Evolutionary conservation across 2,113 vertebrate species (phyloP), one percentile per base, ranked within the genome.

Genomic region (Rynchops niger): DNA sequence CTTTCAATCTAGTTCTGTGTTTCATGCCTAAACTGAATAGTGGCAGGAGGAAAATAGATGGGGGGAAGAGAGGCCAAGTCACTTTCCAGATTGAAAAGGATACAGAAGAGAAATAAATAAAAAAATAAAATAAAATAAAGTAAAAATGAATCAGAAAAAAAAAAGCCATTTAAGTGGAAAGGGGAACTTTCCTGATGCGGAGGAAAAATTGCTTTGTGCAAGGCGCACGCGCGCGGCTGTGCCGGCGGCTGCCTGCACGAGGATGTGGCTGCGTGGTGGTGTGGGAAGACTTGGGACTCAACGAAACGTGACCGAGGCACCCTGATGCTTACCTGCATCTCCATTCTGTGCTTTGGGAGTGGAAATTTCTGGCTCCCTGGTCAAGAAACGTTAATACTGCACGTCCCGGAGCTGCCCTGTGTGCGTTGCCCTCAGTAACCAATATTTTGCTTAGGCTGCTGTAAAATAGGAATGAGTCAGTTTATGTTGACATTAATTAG

Each of bases 1-100:
- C 99, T 99, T 99, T 99, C 99, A 99, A 99, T 99, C 99, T 99
- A 98, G 98, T 98, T 99, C 99, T 99, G 98, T 99, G 99, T 99
- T 99, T 99, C 99, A 99, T 99, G 99, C 99, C 99, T 99, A 99
- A 99, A 99, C 99, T 99, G 99, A 98, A 98, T 98, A 98, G 99
- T 98, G 79, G 98, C 96, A 98, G 97, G 98, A 98, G 97, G 99
- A 98, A 98, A 98, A 98, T 99, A 98, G 99, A 99, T 98, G 98
- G 98, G 98, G 98, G 98, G 98, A 97, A 98, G 97, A 98, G 98
- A 98, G 98, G 97, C 98, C 98, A 98, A 98, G 98, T 98, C 98
- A 98, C 98, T 98, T 98, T 98, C 98, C 97, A 98, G 98, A 98
- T 98, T 99, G 98, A 99, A 99, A 99, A 98, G 98, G 98, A 98